Evolutionary conservation across 2,113 vertebrate species (phyloP).

Genomic region (Cyanoderma ruficeps): DNA sequence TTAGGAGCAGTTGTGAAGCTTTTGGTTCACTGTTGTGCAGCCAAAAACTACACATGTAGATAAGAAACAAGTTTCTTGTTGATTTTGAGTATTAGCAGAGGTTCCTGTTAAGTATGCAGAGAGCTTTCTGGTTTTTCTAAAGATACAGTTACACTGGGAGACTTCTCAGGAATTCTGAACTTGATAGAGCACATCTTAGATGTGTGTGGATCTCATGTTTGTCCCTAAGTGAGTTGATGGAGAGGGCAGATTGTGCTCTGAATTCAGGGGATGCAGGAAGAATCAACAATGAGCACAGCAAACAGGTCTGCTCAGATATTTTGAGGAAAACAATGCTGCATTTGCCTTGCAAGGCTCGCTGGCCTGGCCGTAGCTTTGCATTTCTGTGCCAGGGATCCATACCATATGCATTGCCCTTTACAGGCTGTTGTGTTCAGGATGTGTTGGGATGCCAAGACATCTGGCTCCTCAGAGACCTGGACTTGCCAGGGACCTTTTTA

Average conservation of each 20-base stretch:
- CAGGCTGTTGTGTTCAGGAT: neutral
- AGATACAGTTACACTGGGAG: neutral
- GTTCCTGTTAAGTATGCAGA: neutral
- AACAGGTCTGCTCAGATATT: neutral
- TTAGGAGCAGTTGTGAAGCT: neutral
- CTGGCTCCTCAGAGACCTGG: neutral
- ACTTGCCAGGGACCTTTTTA: neutral
- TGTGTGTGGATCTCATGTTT: neutral
- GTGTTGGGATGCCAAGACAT: neutral
- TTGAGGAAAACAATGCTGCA: neutral
- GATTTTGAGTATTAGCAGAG: neutral
- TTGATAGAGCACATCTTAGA: neutral
- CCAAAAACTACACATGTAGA: neutral
- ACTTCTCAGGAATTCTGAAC: neutral
- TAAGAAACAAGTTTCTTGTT: neutral
- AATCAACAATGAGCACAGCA: neutral
- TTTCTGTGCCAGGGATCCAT: neutral
- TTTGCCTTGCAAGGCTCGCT: neutral
- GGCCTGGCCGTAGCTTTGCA: neutral
- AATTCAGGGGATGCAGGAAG: neutral
- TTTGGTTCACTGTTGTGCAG: neutral
- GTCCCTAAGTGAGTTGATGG: neutral
- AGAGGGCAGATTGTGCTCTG: neutral
- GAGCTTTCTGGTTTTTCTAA: neutral
- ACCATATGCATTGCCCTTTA: neutral